Conservation (phyloP, 2,888 invertebrate species). For the Epistrophe grossulariae region DNA sequence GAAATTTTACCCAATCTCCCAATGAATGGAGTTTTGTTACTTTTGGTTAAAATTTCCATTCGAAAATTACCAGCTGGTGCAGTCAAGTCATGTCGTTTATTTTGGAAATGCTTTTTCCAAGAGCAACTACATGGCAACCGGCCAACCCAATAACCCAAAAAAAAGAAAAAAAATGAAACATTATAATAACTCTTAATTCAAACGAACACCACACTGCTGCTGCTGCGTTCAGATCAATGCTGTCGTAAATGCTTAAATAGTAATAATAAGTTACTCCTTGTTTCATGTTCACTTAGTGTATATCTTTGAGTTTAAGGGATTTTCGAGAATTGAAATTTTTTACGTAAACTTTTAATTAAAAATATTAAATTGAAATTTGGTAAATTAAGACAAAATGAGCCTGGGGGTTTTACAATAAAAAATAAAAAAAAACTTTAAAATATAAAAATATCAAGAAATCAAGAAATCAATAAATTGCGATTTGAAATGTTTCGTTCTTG, state of each 20-base stretch:
- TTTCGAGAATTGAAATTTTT: no score
- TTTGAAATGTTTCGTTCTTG: no score
- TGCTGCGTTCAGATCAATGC: slow-evolving; percentile 9
- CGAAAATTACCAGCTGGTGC: slow-evolving; percentile 58
- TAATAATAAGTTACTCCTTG: not conserved
- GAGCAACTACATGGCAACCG: slow-evolving; percentile 9
- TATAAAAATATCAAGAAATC: no score
- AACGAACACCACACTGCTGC: not conserved
- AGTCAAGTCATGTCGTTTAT: slow-evolving; percentile 27
- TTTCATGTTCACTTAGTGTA: no score
- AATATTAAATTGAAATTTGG: no score
- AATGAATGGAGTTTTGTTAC: slow-evolving; percentile 25
- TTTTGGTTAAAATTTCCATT: slow-evolving; percentile 60
- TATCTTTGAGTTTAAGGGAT: no score
- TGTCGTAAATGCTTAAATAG: not conserved
- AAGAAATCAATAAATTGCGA: no score
- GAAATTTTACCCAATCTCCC: slow-evolving; percentile 11
- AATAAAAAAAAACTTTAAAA: no score
- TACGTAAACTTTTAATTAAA: no score
- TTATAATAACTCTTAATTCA: slow-evolving; percentile 42
- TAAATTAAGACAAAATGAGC: no score
- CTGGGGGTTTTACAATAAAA: no score
- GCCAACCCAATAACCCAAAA: slow-evolving; percentile 32
- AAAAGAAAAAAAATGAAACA: slow-evolving; percentile 12
- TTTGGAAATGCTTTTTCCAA: not conserved